A percentile compares a stretch with the other conserved stretches of the same genome.
These are phyloP conservation scores for Paramormyrops kingsleyae DNA, from an alignment of 2,113 vertebrate genomes.

Conservation along the genomic window DNA sequence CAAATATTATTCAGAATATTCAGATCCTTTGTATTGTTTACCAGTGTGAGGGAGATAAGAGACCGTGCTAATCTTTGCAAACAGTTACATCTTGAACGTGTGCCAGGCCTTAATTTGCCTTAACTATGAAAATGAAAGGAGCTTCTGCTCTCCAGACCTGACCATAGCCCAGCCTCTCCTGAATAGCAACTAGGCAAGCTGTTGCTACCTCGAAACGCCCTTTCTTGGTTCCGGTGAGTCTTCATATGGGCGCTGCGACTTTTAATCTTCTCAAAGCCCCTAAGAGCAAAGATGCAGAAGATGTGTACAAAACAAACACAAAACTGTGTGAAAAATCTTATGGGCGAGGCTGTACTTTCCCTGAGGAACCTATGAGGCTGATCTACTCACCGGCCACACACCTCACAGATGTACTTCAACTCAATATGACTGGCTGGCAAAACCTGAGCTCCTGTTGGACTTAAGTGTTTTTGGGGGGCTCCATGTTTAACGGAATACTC, in stretches of 20 bases:
- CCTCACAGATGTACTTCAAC: conserved; percentile 47
- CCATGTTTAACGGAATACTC: not conserved
- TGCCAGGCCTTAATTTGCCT: not conserved
- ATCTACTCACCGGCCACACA: conserved; percentile 53
- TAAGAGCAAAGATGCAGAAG: conserved; percentile 24
- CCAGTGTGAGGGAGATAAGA: not conserved
- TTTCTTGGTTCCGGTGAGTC: conserved; percentile 52
- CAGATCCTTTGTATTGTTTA: not conserved
- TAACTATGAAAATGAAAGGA: conserved; percentile 12
- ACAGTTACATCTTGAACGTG: not conserved
- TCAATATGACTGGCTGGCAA: not conserved
- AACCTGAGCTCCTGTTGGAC: not conserved
- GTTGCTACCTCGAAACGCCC: conserved; percentile 29
- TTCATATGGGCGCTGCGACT: conserved; percentile 64
- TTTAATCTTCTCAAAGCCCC: conserved; percentile 60
- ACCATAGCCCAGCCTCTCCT: conserved; percentile 27
- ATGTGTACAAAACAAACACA: not conserved
- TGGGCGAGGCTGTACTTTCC: not conserved
- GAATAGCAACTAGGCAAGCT: conserved; percentile 37
- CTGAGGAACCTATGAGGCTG: not conserved
- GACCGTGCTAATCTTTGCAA: not conserved
- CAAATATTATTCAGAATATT: not conserved
- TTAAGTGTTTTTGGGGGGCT: not conserved
- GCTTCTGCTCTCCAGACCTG: not conserved
- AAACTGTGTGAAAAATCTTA: not conserved